These are phyloP conservation scores for Eleutherodactylus coqui DNA, from an alignment of 2,797 vertebrate species.

Conservation along the genomic window DNA sequence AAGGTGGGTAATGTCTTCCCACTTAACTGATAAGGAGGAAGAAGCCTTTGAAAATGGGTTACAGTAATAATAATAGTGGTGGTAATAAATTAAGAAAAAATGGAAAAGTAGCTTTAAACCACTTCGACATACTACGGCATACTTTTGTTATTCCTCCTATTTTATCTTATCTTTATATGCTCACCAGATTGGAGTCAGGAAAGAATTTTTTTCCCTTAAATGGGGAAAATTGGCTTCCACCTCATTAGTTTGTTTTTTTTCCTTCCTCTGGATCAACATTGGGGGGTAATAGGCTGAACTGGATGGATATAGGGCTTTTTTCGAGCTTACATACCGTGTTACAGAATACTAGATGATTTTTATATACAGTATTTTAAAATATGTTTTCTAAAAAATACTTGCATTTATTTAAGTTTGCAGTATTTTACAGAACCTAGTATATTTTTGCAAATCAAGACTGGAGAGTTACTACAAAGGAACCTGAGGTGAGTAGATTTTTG, in stretches of 20 bases:
- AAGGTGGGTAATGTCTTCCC: neutral
- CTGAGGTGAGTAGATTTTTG: neutral
- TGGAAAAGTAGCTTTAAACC: neutral
- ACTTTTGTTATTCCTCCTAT: neutral
- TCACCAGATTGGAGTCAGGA: no score
- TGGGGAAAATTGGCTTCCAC: no score
- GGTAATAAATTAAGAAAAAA: neutral
- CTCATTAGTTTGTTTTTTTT: no score
- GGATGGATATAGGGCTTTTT: no score
- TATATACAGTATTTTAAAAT: neutral
- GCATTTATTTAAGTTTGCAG: neutral
- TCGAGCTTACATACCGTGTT: no score
- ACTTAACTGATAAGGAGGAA: slow-evolving; percentile 7
- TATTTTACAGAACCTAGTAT: neutral
- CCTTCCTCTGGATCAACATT: no score
- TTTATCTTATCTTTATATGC: neutral
- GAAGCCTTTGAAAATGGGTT: neutral
- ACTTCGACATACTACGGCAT: neutral
- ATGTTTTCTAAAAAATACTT: neutral
- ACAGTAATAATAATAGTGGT: neutral
- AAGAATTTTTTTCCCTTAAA: no score
- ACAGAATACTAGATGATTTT: no score
- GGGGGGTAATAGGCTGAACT: no score
- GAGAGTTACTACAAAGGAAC: neutral
- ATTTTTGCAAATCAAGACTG: neutral